Conservation (phyloP, 1,140 invertebrate species). For the Drosophila punjabiensis region DNA sequence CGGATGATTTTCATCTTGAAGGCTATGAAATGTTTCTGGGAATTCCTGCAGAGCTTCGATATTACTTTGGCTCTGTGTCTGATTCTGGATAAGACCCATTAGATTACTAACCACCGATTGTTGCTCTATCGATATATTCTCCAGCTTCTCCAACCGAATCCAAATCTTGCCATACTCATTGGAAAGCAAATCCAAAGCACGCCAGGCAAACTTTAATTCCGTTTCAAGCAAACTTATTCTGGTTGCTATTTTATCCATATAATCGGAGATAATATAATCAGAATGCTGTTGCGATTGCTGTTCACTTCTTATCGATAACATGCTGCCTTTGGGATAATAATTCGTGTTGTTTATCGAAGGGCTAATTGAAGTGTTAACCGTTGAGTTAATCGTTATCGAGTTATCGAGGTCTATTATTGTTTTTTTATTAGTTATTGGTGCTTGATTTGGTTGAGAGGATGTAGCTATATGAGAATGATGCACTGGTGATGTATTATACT, state of each 20-base stretch:
- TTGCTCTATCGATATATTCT: constrained; percentile 94
- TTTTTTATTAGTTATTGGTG: constrained; percentile 12
- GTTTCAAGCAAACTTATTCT: constrained; percentile 94
- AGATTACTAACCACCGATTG: constrained; percentile 96
- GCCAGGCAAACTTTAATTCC: constrained; percentile 96
- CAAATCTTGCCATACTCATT: constrained; percentile 98
- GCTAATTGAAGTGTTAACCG: neutral
- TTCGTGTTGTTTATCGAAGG: constrained; percentile 19
- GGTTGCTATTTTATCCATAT: constrained; percentile 95
- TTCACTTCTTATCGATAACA: constrained; percentile 72
- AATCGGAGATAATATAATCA: constrained; percentile 92
- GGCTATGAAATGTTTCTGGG: neutral
- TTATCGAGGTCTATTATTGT: constrained; percentile 18
- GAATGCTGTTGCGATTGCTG: constrained; percentile 81
- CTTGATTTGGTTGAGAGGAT: constrained; percentile 1
- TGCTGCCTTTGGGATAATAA: constrained; percentile 43
- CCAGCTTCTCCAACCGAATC: constrained; percentile 96
- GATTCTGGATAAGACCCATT: constrained; percentile 90
- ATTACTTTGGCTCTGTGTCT: constrained; percentile 19
- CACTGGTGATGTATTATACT: constrained; percentile 9
- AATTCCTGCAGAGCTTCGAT: constrained; percentile 18
- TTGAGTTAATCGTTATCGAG: constrained; percentile 9
- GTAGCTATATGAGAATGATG: neutral
- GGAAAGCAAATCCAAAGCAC: constrained; percentile 94
- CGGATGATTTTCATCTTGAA: constrained; percentile 30